Base-by-base conservation (phyloP, 2,797 vertebrate genomes). In the Sphenopsis melanotis region DNA sequence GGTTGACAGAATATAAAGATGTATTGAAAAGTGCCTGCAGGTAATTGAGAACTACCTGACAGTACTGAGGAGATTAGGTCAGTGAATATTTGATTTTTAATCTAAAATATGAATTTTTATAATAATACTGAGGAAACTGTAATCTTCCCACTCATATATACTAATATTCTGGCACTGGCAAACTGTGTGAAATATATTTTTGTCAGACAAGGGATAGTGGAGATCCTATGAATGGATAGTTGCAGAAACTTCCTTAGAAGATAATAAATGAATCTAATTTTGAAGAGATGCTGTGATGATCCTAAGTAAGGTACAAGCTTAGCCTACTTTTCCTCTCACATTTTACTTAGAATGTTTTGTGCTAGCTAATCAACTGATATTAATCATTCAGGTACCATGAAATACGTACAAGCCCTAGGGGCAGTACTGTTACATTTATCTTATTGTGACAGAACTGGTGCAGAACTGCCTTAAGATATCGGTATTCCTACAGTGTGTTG, bases 371-470 rank as follows among this genome's bases (percentile, higher is more conserved):
- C 87, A 93, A 76, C 89, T 82, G 56, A 93, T 94, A 95, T 93
- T 96, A 95, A 95, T 96, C 83, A 91, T 87, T 87, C 83, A 87
- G 75, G 92, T 95, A 87, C 81, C 42, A 56, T 63, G 41, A 72
- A 93, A 93, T 74, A 72, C 29, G 0, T 70, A 69, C 55, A 63
- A 87, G 56, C 81, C 92, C 64, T 85, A 70, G 68, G 70, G 89
- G 42, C 34, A 77, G 39, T 63, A 87, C 42, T 53, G 66, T 61
- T 90, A 44, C 81, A 95, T 96, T 95, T 93, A 93, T 96, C 89
- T 94, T 92, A 74, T 11, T 84, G 70, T 95, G 96, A 95, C 94
- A 96, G 89, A 96, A 94, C 50, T 92, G 87, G 95, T 95, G 66
- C 96, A 96, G 83, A 94, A 93, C 42, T 66, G 75, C 87, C 78